These are phyloP conservation scores for Enteromius anoplus DNA, from an alignment of 2,797 vertebrate species.

Conservation along the genomic window DNA sequence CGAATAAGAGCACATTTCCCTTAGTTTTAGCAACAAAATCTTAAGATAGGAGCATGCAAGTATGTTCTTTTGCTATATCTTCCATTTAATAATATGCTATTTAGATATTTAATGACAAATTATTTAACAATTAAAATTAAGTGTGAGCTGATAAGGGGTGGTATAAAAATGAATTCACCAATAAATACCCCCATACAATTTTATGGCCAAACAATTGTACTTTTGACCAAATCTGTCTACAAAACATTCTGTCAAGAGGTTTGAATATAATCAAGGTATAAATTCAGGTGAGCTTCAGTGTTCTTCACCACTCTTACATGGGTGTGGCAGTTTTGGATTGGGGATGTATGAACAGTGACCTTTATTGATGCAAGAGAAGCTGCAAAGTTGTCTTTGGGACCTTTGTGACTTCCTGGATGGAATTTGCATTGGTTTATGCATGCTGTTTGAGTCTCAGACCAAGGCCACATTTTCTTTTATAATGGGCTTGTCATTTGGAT, in stretches of 20 bases:
- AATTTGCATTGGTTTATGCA: background rate
- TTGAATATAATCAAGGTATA: background rate
- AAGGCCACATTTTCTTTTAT: background rate
- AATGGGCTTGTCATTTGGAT: background rate
- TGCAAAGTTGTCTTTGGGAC: background rate
- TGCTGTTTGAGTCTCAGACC: background rate
- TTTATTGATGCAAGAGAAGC: background rate
- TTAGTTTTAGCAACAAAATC: background rate
- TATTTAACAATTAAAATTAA: background rate
- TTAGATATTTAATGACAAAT: background rate
- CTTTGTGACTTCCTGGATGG: background rate
- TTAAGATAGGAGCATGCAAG: background rate
- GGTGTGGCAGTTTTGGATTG: background rate
- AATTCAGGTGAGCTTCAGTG: background rate
- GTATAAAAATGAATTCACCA: background rate
- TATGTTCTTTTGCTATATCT: background rate
- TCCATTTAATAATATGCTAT: background rate
- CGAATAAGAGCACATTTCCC: background rate
- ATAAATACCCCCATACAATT: background rate
- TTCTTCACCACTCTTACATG: background rate
- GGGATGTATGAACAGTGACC: background rate
- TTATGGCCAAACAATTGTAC: background rate
- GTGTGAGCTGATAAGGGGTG: background rate
- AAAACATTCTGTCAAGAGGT: background rate
- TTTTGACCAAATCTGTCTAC: too few species aligned